Percentiles rank a stretch among this genome's conserved stretches.
Conservation (phyloP, 2,113 vertebrate species). For the Halichoerus grypus region DNA sequence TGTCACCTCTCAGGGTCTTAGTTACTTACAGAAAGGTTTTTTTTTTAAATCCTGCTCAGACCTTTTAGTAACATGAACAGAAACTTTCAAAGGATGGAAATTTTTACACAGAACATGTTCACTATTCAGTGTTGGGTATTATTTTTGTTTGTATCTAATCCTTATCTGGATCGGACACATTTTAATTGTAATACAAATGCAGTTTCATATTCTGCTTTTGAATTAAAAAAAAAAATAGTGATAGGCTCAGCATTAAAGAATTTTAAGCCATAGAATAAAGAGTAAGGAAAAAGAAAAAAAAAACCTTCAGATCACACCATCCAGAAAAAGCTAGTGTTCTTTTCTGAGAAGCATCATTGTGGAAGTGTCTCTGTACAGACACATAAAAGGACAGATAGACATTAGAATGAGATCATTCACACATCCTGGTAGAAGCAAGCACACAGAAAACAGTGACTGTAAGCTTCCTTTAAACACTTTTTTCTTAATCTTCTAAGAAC, state of each 20-base stretch:
- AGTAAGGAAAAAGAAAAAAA: neutral
- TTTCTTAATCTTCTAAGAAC: conserved; percentile 39
- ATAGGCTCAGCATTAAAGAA: neutral
- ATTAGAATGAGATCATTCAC: neutral
- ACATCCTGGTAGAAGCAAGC: neutral
- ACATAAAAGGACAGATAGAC: neutral
- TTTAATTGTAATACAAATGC: neutral
- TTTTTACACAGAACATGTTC: neutral
- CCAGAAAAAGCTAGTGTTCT: neutral
- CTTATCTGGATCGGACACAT: neutral
- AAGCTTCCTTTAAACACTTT: neutral
- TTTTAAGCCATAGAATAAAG: neutral
- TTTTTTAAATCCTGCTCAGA: neutral
- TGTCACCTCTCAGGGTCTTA: neutral
- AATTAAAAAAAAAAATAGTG: neutral
- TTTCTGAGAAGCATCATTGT: neutral
- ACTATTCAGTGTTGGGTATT: neutral
- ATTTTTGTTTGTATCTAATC: neutral
- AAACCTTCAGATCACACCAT: neutral
- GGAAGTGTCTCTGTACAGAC: neutral
- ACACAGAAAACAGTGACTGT: neutral
- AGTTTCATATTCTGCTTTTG: neutral
- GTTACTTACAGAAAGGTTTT: neutral
- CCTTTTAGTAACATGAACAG: neutral
- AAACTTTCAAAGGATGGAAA: neutral